These are phyloP conservation scores for Drosophila parvula DNA, from an alignment of 1,140 invertebrate genomes.

Conservation along the genomic window DNA sequence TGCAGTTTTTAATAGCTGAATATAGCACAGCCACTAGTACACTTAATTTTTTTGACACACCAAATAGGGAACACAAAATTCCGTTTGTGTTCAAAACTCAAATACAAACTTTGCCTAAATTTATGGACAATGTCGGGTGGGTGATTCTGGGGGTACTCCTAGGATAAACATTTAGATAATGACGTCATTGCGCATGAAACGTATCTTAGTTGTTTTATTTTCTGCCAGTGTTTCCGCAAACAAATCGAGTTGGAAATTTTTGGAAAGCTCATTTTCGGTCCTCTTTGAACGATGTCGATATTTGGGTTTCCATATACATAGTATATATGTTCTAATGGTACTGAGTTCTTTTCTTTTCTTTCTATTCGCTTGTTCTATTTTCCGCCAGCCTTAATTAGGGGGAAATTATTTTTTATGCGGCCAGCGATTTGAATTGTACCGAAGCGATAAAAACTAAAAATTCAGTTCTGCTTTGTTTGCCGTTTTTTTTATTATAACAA, in stretches of 20 bases:
- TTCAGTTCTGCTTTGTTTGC: conserved; percentile 11
- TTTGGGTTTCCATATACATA: conserved; percentile 14
- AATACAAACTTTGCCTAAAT: conserved; percentile 30
- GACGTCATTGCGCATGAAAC: conserved; percentile 30
- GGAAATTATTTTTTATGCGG: conserved; percentile 33
- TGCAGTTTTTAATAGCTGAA: too few relatives aligned
- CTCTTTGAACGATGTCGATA: conserved; percentile 6
- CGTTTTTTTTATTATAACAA: conserved; percentile 38
- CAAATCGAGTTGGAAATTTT: conserved; percentile 20
- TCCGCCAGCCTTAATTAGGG: conserved; percentile 26
- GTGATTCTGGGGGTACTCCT: neutral
- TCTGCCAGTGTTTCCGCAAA: conserved; percentile 31
- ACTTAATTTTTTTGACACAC: neutral
- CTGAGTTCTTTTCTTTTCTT: neutral
- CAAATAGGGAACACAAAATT: neutral
- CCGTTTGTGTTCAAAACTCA: conserved; percentile 8
- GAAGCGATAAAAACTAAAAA: conserved; percentile 29
- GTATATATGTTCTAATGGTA: neutral
- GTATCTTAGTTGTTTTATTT: conserved; percentile 20
- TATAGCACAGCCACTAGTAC: neutral
- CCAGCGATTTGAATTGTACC: conserved; percentile 12
- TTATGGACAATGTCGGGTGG: conserved; percentile 2
- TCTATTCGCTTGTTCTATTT: conserved; percentile 16
- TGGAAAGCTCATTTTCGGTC: conserved; percentile 7
- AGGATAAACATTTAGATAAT: conserved; percentile 31